Conservation (phyloP, 2,797 vertebrate species). For the Dromococcyx pavoninus region DNA sequence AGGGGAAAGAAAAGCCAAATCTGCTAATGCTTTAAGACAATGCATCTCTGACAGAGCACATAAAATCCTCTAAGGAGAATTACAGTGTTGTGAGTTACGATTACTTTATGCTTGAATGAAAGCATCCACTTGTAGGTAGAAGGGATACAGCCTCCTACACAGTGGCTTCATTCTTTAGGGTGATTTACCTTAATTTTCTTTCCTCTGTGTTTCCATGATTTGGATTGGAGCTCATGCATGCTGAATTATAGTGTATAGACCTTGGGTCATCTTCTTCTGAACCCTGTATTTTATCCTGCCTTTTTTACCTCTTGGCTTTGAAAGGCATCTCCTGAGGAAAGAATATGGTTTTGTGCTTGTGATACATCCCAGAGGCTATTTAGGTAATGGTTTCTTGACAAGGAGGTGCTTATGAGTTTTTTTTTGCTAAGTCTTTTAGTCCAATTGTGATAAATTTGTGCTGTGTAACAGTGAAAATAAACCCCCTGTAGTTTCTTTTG, state of each 20-base stretch:
- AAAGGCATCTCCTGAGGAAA: conserved; percentile 19
- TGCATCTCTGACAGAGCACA: conserved; percentile 23
- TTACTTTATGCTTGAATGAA: conserved; percentile 23
- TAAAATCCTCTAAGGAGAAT: conserved; percentile 39
- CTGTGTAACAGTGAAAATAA: conserved; percentile 16
- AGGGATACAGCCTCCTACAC: conserved; percentile 19
- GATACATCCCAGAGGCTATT: conserved; percentile 15
- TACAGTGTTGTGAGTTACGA: not conserved
- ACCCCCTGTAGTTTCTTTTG: not conserved
- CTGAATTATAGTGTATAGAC: not conserved
- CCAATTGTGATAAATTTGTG: conserved; percentile 42
- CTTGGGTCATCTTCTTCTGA: conserved; percentile 22
- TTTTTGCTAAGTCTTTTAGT: conserved; percentile 40
- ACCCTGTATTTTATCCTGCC: not conserved
- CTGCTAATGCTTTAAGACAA: conserved; percentile 25
- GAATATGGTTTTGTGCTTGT: not conserved
- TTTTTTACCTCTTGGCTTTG: conserved; percentile 28
- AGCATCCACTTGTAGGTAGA: not conserved
- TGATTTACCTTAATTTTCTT: conserved; percentile 47
- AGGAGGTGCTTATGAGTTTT: conserved; percentile 5
- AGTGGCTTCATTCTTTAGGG: conserved; percentile 3
- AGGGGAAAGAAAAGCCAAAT: conserved; percentile 14
- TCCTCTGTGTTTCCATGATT: not conserved
- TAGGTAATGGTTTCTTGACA: conserved; percentile 42
- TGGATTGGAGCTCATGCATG: not conserved